A percentile compares a stretch with the other conserved stretches of the same genome.
Evolutionary conservation across 2,888 invertebrate species (phyloP).

Genomic region (Graphium colonna): DNA sequence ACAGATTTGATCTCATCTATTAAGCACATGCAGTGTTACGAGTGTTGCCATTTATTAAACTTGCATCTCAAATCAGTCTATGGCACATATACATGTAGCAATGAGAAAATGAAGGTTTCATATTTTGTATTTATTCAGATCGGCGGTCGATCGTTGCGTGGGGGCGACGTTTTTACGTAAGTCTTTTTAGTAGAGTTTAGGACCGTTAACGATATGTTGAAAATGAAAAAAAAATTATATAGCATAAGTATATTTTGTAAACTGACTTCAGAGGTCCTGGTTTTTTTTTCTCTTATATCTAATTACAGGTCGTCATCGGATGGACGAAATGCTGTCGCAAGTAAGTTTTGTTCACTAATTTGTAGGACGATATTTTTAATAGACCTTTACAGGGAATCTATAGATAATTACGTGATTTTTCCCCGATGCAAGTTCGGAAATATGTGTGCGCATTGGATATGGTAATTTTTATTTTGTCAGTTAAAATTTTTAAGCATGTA

Average conservation of each 20-base stretch:
- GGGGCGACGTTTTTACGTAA: constrained; percentile 34
- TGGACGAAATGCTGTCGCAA: constrained; percentile 29
- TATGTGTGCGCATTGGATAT: too few species aligned
- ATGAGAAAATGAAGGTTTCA: neutral
- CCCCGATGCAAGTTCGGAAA: constrained; percentile 6
- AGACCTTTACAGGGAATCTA: constrained; percentile 19
- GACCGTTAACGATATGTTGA: constrained; percentile 19
- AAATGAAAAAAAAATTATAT: constrained; percentile 24
- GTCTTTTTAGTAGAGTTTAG: constrained; percentile 30
- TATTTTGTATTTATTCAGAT: constrained; percentile 36
- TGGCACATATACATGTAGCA: constrained; percentile 11
- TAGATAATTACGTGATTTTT: constrained; percentile 14
- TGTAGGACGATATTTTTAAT: constrained; percentile 23
- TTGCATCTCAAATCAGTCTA: constrained; percentile 8
- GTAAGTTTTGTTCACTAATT: constrained; percentile 35
- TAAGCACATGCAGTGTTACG: neutral
- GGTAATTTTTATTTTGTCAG: constrained; percentile 5
- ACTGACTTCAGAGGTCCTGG: constrained; percentile 28
- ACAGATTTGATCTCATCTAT: neutral
- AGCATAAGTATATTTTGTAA: constrained; percentile 23
- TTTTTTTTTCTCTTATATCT: constrained; percentile 28
- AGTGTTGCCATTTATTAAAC: constrained; percentile 1
- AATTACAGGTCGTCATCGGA: constrained; percentile 32
- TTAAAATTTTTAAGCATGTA: too few species aligned
- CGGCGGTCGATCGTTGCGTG: constrained; percentile 37